Evolutionary conservation across 2,888 invertebrate genomes (phyloP).

Genomic region (Eristalinus aeneus): DNA sequence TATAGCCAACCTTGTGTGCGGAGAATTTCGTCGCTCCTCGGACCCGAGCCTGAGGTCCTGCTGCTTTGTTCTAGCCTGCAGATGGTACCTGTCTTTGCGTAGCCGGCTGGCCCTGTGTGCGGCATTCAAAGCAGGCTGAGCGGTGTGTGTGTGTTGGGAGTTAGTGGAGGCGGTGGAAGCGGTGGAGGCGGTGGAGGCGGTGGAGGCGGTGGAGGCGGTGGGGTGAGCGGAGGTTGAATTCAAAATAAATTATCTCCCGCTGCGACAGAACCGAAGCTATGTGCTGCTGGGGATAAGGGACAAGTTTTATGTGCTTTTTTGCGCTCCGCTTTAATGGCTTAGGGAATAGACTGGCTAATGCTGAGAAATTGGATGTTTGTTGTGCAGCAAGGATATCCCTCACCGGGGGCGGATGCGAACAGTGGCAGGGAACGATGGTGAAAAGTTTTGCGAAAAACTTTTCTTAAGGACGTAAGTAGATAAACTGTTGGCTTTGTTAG

Average conservation of each 20-base stretch:
- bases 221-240: neutral
- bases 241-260: conserved; percentile 32
- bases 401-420: neutral
- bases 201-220: no score
- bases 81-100: conserved; percentile 27
- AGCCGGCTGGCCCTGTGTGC: neutral
- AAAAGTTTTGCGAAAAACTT: conserved; percentile 21
- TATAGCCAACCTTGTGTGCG: conserved; percentile 1
- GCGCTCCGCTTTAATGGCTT: conserved; percentile 13
- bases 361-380: conserved; percentile 42
- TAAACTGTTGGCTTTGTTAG: neutral
- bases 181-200: no score
- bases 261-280: neutral
- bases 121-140: neutral
- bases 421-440: neutral
- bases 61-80: conserved; percentile 2
- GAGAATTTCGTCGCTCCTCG: no score
- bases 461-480: conserved; percentile 17
- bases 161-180: no score
- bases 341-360: conserved; percentile 51
- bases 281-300: conserved; percentile 18
- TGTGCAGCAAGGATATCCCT: neutral
- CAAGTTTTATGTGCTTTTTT: conserved; percentile 12
- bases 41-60: neutral
- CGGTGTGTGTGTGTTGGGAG: no score